Conservation (phyloP, 2,113 vertebrate genomes). For the Talpa occidentalis region DNA sequence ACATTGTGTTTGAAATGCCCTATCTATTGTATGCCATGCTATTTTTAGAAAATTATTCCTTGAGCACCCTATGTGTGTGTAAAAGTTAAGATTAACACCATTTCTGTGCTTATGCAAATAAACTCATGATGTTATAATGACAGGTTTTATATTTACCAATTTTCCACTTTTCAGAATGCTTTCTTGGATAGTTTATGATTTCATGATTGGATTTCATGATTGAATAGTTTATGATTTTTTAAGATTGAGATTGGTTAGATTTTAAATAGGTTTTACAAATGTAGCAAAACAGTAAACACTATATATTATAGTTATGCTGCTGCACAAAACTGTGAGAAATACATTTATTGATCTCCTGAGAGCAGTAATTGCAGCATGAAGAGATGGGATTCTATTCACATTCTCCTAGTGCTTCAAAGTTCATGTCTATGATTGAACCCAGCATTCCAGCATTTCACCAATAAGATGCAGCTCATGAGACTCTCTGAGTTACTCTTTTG, state of each 20-base stretch:
- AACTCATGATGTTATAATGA: constrained; percentile 66
- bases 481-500: neutral
- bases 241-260: constrained; percentile 65
- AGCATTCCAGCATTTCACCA: neutral
- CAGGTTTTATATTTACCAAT: constrained; percentile 74
- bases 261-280: constrained; percentile 75
- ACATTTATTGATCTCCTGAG: constrained; percentile 61
- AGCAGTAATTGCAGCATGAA: constrained; percentile 34
- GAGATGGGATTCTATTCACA: constrained; percentile 4
- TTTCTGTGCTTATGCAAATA: constrained; percentile 68
- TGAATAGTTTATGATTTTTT: constrained; percentile 73
- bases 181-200: constrained; percentile 72
- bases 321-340: constrained; percentile 55
- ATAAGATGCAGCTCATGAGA: neutral
- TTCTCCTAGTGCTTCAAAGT: neutral
- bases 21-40: constrained; percentile 39
- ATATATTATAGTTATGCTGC: constrained; percentile 41
- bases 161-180: constrained; percentile 69
- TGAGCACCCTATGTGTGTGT: constrained; percentile 42
- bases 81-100: constrained; percentile 53
- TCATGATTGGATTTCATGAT: constrained; percentile 71
- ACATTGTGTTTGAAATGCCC: constrained; percentile 17
- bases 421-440: neutral
- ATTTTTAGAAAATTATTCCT: constrained; percentile 63
- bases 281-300: constrained; percentile 54